phyloP scores from a whole-genome alignment of 2,113 vertebrate species.

The Atractosteus spatula region DNA sequence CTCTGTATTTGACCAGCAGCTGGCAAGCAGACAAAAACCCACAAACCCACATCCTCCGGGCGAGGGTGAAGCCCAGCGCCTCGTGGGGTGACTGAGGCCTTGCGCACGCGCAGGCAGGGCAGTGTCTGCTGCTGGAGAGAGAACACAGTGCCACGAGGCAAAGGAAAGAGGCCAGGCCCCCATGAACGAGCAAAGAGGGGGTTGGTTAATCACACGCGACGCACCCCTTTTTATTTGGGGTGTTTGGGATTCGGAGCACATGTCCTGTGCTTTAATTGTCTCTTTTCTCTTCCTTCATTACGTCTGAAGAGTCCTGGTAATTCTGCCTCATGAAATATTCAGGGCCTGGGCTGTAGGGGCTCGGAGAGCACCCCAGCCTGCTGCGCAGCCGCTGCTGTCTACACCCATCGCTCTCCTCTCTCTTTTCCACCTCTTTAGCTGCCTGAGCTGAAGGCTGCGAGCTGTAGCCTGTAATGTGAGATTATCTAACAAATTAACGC shows the following conservation, averaged over 20 bases:
- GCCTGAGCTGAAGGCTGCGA: slow-evolving; percentile 24
- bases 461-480: slow-evolving; percentile 44
- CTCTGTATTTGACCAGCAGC: too few species aligned
- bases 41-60: too few species aligned
- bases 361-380: slow-evolving; percentile 49
- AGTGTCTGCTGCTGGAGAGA: slow-evolving; percentile 38
- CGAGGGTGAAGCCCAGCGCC: too few species aligned
- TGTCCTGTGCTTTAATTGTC: slow-evolving; percentile 70
- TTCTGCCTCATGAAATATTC: slow-evolving; percentile 73
- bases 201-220: slow-evolving; percentile 71
- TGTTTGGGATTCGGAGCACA: slow-evolving; percentile 60
- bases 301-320: slow-evolving; percentile 68
- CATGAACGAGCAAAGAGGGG: slow-evolving; percentile 27
- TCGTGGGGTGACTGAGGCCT: too few species aligned
- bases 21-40: too few species aligned
- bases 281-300: slow-evolving; percentile 69
- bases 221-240: slow-evolving; percentile 63
- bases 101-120: too few species aligned
- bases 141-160: slow-evolving; percentile 36
- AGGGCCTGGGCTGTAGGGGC: slow-evolving; percentile 54
- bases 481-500: slow-evolving; percentile 67
- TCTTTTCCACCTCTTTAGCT: slow-evolving; percentile 34
- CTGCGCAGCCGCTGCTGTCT: slow-evolving; percentile 56
- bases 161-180: neutral
- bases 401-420: slow-evolving; percentile 35